phyloP scores from a whole-genome alignment of 2,888 invertebrate genomes.

The Rapana venosa region DNA sequence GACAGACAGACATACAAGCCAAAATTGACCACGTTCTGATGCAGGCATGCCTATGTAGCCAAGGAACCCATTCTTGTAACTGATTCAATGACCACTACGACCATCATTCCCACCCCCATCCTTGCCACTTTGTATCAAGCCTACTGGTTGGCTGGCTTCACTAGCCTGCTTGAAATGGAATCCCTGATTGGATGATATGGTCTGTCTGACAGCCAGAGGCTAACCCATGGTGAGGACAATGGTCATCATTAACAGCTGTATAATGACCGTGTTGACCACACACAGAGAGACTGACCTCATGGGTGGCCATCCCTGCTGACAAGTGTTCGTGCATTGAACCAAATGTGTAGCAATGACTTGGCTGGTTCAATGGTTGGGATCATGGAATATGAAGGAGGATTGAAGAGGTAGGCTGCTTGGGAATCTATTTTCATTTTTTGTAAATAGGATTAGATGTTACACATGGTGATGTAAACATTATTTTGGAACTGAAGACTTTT shows the following conservation, averaged over 20 bases:
- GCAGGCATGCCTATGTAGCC: not conserved
- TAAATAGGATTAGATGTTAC: too few species aligned
- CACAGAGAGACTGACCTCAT: not conserved
- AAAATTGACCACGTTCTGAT: not conserved
- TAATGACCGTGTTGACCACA: not conserved
- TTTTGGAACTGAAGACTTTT: too few species aligned
- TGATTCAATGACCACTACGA: not conserved
- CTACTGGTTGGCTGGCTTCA: not conserved
- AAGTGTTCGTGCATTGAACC: too few species aligned
- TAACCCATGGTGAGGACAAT: not conserved
- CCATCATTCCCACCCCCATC: not conserved
- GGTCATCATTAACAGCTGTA: not conserved
- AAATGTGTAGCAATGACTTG: too few species aligned
- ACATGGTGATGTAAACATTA: too few species aligned
- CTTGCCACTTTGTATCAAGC: not conserved
- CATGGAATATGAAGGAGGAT: too few species aligned
- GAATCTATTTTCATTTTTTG: too few species aligned
- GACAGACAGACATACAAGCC: not conserved
- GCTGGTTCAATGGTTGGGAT: too few species aligned
- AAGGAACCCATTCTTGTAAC: not conserved
- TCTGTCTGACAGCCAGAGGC: not conserved
- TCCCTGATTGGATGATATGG: constrained; percentile 7
- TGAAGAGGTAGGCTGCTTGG: too few species aligned
- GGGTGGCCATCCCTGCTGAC: too few species aligned
- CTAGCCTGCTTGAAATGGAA: not conserved